Conservation (phyloP, 2,797 vertebrate genomes). For the Coranthus polyacanthus region DNA sequence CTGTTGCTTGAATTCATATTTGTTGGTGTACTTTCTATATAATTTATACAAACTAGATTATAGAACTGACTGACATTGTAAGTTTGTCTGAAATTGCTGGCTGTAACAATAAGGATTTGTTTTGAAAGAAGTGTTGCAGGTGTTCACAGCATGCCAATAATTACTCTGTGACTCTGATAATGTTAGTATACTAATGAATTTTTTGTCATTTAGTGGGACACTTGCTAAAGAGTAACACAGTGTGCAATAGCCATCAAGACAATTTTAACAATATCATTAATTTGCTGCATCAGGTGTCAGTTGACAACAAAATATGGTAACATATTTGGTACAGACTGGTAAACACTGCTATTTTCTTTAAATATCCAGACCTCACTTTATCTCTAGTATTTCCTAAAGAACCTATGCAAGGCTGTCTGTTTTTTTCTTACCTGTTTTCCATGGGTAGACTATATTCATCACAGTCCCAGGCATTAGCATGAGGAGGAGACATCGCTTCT, state of each 20-base stretch:
- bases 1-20: too few relatives aligned
- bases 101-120: constrained; percentile 26
- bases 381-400: not conserved
- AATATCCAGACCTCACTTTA: not conserved
- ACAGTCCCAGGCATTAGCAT: constrained; percentile 87
- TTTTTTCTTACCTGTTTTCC: constrained; percentile 86
- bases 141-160: constrained; percentile 29
- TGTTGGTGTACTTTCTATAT: too few relatives aligned
- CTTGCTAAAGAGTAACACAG: constrained; percentile 9
- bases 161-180: constrained; percentile 21
- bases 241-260: not conserved
- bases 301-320: not conserved
- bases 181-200: constrained; percentile 1
- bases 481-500: constrained; percentile 88
- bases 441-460: constrained; percentile 90
- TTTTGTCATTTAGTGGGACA: constrained; percentile 5
- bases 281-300: not conserved
- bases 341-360: not conserved
- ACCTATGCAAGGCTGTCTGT: not conserved
- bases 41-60: too few relatives aligned
- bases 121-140: constrained; percentile 37
- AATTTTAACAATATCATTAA: not conserved
- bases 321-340: not conserved
- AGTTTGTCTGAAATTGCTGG: constrained; percentile 6
- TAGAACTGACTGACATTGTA: not conserved